A percentile compares a stretch with the other conserved stretches of the same genome.
Conservation (phyloP, 2,113 vertebrate genomes). For the Clupea harengus region DNA sequence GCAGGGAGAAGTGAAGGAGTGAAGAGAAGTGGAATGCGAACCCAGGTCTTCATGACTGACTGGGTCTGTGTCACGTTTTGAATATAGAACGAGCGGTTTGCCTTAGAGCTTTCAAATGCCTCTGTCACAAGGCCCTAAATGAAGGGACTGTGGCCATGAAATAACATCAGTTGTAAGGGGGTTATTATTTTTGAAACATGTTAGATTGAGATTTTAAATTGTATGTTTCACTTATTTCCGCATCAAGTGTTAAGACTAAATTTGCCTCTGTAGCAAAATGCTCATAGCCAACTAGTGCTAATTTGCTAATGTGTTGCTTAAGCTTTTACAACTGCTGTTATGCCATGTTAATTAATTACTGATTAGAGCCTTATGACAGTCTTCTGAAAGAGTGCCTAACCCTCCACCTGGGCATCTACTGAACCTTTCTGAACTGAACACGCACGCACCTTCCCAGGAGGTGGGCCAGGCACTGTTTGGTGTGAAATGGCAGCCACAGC, state of each 20-base stretch:
- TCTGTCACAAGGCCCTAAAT: background rate
- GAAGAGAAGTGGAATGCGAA: background rate
- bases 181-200: background rate
- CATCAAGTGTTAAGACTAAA: constrained; percentile 25
- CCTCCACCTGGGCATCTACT: too few relatives aligned
- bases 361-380: too few relatives aligned
- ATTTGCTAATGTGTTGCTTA: background rate
- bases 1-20: background rate
- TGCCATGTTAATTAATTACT: background rate
- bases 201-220: background rate
- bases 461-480: background rate
- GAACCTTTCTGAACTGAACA: too few relatives aligned
- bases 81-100: background rate
- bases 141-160: background rate
- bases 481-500: background rate
- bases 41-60: background rate
- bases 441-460: background rate
- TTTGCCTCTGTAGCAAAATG: constrained; percentile 1
- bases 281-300: background rate
- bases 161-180: background rate
- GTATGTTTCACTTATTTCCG: background rate
- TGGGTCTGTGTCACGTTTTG: background rate
- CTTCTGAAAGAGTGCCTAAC: too few relatives aligned
- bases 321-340: background rate
- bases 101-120: background rate